Evolutionary conservation across 2,113 vertebrate species (phyloP).

Genomic region (Struthio camelus): DNA sequence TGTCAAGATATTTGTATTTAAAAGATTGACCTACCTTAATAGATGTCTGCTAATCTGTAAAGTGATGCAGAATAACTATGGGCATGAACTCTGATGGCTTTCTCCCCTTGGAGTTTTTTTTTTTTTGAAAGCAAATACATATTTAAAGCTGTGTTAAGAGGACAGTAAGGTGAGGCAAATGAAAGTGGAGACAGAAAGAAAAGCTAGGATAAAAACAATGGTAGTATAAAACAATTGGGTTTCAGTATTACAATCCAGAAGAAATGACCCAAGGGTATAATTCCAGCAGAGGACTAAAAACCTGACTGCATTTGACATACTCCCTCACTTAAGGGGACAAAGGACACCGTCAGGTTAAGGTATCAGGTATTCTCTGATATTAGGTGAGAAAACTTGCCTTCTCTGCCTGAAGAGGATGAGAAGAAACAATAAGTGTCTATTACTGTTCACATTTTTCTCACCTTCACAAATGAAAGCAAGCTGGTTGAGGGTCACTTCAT

Average conservation of each 20-base stretch:
- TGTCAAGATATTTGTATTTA: neutral
- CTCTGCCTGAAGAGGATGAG: neutral
- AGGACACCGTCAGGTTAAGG: neutral
- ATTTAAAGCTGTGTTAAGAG: neutral
- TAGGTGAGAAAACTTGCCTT: neutral
- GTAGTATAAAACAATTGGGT: neutral
- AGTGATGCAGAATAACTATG: neutral
- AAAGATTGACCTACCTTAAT: neutral
- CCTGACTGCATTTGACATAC: neutral
- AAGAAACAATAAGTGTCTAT: neutral
- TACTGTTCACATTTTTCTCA: neutral
- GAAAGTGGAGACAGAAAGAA: neutral
- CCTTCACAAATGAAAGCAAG: neutral
- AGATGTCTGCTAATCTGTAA: neutral
- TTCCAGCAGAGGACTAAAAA: neutral
- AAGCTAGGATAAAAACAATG: neutral
- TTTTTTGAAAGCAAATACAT: neutral
- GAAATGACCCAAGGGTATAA: neutral
- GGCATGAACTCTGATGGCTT: fast-evolving
- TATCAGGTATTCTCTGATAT: neutral
- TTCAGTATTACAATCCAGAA: neutral
- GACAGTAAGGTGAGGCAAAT: neutral
- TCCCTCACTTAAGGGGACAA: neutral
- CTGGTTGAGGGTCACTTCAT: neutral
- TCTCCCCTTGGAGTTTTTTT: neutral